phyloP scores from a whole-genome alignment of 2,797 vertebrate genomes.

The Platalea minor region DNA sequence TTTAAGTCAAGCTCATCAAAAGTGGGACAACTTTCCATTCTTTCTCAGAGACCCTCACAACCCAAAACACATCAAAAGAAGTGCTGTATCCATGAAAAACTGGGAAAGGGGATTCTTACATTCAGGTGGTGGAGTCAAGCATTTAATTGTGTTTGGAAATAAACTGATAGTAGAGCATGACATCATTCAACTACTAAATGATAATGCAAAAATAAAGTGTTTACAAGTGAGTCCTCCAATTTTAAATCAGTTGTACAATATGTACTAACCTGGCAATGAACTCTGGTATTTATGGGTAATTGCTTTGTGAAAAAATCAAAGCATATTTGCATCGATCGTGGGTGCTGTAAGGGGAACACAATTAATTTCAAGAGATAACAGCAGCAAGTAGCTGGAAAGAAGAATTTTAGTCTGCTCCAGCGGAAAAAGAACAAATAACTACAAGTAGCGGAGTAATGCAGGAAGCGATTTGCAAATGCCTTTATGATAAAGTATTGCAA shows the following conservation, averaged over 20 bases:
- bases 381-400: constrained; percentile 19
- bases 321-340: constrained; percentile 28
- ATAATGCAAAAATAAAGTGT: constrained; percentile 1
- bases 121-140: neutral
- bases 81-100: rapidly evolving
- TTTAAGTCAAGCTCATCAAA: neutral
- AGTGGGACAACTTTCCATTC: neutral
- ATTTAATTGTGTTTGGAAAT: neutral
- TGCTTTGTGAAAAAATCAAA: constrained; percentile 31
- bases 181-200: neutral
- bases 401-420: constrained; percentile 9
- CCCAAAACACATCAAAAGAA: neutral
- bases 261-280: constrained; percentile 43
- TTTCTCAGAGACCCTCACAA: neutral
- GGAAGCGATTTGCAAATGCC: neutral
- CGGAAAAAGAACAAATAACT: constrained; percentile 19
- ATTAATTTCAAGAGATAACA: constrained; percentile 23
- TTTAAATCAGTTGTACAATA: neutral
- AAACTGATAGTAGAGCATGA: neutral
- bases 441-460: neutral
- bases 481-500: constrained; percentile 19
- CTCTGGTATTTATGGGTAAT: constrained; percentile 51
- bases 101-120: neutral
- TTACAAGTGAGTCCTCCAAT: neutral
- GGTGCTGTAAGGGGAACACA: neutral